Base-by-base conservation (phyloP, 2,888 invertebrate species). In the Dryadula phaetusa region DNA sequence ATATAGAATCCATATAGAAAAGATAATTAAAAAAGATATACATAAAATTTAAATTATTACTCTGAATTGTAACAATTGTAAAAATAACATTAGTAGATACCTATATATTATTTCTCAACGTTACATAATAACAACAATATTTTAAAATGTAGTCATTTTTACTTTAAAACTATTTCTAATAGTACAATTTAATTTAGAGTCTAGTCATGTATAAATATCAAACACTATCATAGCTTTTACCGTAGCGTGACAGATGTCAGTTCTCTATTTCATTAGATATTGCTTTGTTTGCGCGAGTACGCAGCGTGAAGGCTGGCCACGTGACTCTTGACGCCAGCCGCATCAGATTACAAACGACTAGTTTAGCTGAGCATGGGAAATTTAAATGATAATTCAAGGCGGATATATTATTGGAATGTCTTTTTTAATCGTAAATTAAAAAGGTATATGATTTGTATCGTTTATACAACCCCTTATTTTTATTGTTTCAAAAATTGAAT, bases 251-350 rank as follows among this genome's bases (percentile, higher is more conserved):
- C 66, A 69, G 66, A 61, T 71, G 77, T 75, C 77, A 74, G 73
- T 75, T 81, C 81, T 83, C 82, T 77, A 81, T 84, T 85, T 85
- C 82, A 82, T 84, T 82, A 82, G 82, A 83, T 79, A 82, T 82
- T 77, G 79, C 77, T 66, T 71, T 82, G 83, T 85, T 82, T 82
- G 80, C 82, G 72, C 81, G 82, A 80, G 84, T 69, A 77, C 63
- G 80, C 68, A 81, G 79, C 85, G 85, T 83, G 84, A 69, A 46
- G 18, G 83, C 68, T 77, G 60, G 80, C 67, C 81, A 79, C 85
- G 85, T 84, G 85, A 70, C 82, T 72, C 70, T 71, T 69, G 78
- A 74, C 78, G 74, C 73, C 71, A 75, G 62, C 66, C 62, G 74
- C 60, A 64, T 77, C 73, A 61, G 69, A 71, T 77, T 77, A 74